These are phyloP conservation scores for Drosophila leonis DNA, from an alignment of 2,888 invertebrate genomes.

Conservation along the genomic window DNA sequence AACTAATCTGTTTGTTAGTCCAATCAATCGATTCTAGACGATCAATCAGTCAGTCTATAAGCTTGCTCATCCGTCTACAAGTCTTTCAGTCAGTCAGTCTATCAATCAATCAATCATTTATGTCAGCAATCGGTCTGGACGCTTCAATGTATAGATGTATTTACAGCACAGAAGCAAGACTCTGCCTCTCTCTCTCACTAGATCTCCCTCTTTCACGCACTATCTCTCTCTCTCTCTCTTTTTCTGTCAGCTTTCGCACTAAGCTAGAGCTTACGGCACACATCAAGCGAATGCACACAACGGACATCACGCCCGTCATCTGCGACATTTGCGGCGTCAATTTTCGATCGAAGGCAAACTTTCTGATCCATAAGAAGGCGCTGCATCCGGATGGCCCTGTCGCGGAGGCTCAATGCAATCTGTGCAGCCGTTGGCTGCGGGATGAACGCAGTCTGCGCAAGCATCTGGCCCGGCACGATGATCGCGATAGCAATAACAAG, in stretches of 20 bases:
- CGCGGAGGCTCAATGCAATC: slow-evolving; percentile 69
- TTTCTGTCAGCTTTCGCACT: slow-evolving; percentile 62
- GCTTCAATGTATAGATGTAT: neutral
- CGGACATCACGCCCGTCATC: slow-evolving; percentile 74
- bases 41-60: slow-evolving; percentile 1
- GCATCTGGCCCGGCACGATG: slow-evolving; percentile 67
- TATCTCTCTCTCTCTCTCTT: neutral
- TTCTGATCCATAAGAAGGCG: slow-evolving; percentile 69
- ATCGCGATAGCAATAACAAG: slow-evolving; percentile 66
- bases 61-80: neutral
- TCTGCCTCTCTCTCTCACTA: neutral
- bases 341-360: slow-evolving; percentile 74
- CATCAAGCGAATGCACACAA: slow-evolving; percentile 67
- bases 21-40: neutral
- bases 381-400: slow-evolving; percentile 72
- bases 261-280: slow-evolving; percentile 71
- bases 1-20: neutral
- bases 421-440: slow-evolving; percentile 71
- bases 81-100: neutral
- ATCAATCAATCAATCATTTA: neutral
- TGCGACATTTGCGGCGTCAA: slow-evolving; percentile 74
- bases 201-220: neutral
- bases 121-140: neutral
- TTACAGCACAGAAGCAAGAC: neutral
- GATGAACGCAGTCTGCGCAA: slow-evolving; percentile 73